A percentile compares a stretch with the other conserved stretches of the same genome.
Conservation (phyloP, 2,113 vertebrate genomes). For the Anser brachyrhynchus region DNA sequence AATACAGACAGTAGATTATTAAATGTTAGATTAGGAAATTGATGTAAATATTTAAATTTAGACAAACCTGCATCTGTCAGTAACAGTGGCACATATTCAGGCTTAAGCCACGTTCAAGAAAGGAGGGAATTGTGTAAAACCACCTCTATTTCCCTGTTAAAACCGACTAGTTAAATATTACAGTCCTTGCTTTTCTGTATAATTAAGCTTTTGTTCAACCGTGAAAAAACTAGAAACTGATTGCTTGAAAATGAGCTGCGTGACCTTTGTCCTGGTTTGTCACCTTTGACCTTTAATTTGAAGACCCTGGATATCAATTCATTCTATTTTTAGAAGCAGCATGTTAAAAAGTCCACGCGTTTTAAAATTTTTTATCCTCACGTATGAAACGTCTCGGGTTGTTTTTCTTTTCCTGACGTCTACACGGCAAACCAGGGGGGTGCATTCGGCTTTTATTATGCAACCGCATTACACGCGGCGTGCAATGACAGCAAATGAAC, state of each 20-base stretch:
- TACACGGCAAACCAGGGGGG: neutral
- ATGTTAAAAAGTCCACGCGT: slow-evolving; percentile 41
- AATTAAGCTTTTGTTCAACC: slow-evolving; percentile 82
- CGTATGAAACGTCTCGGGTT: neutral
- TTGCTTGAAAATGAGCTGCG: slow-evolving; percentile 79
- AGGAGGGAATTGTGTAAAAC: slow-evolving; percentile 9
- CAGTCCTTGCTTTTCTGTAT: slow-evolving; percentile 59
- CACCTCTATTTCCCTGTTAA: neutral
- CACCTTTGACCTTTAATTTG: slow-evolving; percentile 85
- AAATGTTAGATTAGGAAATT: neutral
- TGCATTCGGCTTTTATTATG: slow-evolving; percentile 1
- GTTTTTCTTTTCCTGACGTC: neutral
- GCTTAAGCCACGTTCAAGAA: neutral
- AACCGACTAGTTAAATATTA: slow-evolving; percentile 60
- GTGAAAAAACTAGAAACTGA: slow-evolving; percentile 75
- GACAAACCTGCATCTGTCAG: neutral
- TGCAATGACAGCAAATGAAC: slow-evolving; percentile 36
- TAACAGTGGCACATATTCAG: neutral
- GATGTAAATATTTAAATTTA: neutral
- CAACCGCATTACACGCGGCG: neutral
- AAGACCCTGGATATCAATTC: slow-evolving; percentile 77
- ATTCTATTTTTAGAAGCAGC: slow-evolving; percentile 78
- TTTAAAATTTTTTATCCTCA: slow-evolving; percentile 24
- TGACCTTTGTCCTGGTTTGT: slow-evolving; percentile 79
- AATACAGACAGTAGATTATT: neutral